phyloP scores from a whole-genome alignment of 2,888 invertebrate genomes.

The Tinea pellionella region DNA sequence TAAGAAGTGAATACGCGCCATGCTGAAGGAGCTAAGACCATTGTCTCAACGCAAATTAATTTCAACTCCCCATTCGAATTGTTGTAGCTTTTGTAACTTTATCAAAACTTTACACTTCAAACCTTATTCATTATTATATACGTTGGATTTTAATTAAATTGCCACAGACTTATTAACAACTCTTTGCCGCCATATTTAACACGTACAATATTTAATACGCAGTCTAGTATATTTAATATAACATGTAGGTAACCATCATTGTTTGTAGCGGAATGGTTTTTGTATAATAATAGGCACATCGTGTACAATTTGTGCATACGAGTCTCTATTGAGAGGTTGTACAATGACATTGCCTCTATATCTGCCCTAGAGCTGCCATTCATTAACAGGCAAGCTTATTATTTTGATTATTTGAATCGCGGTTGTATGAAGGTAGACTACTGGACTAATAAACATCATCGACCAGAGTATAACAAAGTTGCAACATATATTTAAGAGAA shows the following conservation, averaged over 20 bases:
- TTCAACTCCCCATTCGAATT: conserved; percentile 5
- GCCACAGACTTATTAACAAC: too few relatives aligned
- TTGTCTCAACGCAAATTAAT: conserved; percentile 11
- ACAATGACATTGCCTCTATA: background rate
- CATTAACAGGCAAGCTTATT: too few relatives aligned
- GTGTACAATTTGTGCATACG: background rate
- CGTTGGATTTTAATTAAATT: background rate
- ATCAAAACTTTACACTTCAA: background rate
- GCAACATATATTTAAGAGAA: too few relatives aligned
- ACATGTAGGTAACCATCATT: background rate
- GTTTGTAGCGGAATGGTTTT: background rate
- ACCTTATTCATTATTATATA: background rate
- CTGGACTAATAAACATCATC: too few relatives aligned
- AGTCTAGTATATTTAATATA: too few relatives aligned
- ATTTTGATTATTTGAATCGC: too few relatives aligned
- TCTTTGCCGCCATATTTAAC: too few relatives aligned
- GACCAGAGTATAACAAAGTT: too few relatives aligned
- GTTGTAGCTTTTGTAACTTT: conserved; percentile 1
- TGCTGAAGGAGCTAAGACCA: background rate
- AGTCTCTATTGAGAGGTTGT: background rate
- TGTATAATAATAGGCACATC: background rate
- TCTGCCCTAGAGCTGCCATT: background rate
- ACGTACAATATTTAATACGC: too few relatives aligned
- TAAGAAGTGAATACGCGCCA: background rate
- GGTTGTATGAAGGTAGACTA: too few relatives aligned